Conservation (phyloP, 2,797 vertebrate species). For the Poecilia picta region DNA sequence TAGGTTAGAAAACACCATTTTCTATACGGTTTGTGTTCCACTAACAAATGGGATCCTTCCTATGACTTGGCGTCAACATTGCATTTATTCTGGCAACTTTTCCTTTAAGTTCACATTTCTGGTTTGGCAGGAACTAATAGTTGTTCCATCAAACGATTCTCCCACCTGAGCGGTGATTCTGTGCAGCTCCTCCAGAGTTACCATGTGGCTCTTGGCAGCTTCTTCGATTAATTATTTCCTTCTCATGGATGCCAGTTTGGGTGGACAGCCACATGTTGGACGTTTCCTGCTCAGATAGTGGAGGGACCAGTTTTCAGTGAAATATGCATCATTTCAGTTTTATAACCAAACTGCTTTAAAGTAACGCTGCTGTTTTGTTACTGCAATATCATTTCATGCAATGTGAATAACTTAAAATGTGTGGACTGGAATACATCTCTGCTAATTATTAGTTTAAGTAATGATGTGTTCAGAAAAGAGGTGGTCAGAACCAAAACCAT, state of each 20-base stretch:
- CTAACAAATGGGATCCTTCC: neutral
- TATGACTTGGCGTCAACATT: neutral
- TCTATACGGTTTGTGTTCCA: neutral
- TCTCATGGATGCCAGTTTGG: neutral
- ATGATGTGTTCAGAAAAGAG: no score
- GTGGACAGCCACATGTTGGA: neutral
- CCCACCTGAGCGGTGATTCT: neutral
- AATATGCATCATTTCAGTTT: neutral
- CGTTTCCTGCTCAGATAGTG: neutral
- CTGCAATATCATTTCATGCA: neutral
- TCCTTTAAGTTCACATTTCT: neutral
- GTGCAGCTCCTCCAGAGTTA: neutral
- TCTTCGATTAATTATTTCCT: neutral
- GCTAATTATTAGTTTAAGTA: no score
- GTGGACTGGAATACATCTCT: no score
- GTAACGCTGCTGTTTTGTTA: neutral
- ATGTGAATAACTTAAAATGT: no score
- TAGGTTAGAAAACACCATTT: neutral
- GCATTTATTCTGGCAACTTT: neutral
- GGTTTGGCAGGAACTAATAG: neutral
- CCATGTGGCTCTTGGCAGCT: neutral
- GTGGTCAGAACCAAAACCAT: neutral
- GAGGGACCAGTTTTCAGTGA: neutral
- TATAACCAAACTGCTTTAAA: neutral
- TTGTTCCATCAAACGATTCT: neutral